These are phyloP conservation scores for Buathra laborator DNA, from an alignment of 2,888 invertebrate species.

Conservation along the genomic window DNA sequence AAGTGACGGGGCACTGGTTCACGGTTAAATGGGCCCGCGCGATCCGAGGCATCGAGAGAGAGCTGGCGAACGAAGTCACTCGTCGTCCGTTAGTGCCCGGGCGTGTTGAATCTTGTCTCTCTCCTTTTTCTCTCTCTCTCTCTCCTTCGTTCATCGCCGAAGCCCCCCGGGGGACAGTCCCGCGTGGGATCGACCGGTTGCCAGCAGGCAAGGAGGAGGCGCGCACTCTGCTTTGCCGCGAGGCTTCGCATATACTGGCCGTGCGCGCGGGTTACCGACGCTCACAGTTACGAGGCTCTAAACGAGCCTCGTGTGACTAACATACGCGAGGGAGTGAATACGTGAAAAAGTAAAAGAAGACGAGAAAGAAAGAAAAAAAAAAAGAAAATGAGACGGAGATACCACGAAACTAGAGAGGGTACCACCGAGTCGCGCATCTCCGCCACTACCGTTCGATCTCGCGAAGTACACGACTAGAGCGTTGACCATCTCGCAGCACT, in stretches of 20 bases:
- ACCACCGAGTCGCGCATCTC: background rate
- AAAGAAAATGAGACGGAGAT: background rate
- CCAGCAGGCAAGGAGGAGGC: conserved; percentile 36
- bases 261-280: background rate
- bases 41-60: conserved; percentile 57
- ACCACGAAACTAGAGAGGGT: background rate
- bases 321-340: conserved; percentile 4
- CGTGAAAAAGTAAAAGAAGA: background rate
- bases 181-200: conserved; percentile 71
- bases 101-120: conserved; percentile 19
- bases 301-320: conserved; percentile 24
- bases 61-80: conserved; percentile 55
- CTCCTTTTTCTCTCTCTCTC: conserved; percentile 12
- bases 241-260: conserved; percentile 6
- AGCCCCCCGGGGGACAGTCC: conserved; percentile 45
- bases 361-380: background rate
- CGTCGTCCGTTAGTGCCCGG: conserved; percentile 45
- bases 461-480: too few species aligned
- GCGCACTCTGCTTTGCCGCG: conserved; percentile 9
- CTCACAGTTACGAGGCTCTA: conserved; percentile 10
- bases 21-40: conserved; percentile 71
- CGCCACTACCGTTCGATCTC: background rate
- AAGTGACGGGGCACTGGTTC: conserved; percentile 68
- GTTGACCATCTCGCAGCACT: background rate
- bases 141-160: conserved; percentile 4